phyloP scores from a whole-genome alignment of 2,888 invertebrate genomes.

The Rutpela maculata region DNA sequence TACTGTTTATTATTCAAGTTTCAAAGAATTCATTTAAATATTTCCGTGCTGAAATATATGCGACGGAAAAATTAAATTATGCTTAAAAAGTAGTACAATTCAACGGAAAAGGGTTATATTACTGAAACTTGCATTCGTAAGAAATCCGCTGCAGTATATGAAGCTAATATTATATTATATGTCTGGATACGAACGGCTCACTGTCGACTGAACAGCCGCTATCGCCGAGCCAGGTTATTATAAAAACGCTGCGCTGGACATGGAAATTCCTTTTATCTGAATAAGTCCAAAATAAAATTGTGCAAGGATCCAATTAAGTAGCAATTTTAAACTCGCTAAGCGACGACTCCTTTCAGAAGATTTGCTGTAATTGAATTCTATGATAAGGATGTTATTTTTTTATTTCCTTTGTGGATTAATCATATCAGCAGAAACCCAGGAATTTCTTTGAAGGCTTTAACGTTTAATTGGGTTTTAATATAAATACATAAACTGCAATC shows the following conservation, averaged over 20 bases:
- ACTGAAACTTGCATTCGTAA: constrained; percentile 49
- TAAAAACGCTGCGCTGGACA: constrained; percentile 66
- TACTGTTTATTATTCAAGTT: neutral
- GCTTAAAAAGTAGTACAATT: constrained; percentile 29
- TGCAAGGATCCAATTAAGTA: constrained; percentile 68
- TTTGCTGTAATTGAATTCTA: constrained; percentile 68
- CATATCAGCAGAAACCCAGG: constrained; percentile 55
- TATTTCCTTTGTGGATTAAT: constrained; percentile 48
- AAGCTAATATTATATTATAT: constrained; percentile 52
- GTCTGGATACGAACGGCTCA: constrained; percentile 36
- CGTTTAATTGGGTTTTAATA: constrained; percentile 56
- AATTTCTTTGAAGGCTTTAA: constrained; percentile 54
- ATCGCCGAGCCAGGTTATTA: constrained; percentile 55
- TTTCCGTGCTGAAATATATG: constrained; percentile 11
- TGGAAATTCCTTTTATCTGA: constrained; percentile 64
- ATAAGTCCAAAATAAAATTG: constrained; percentile 66
- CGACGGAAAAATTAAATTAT: constrained; percentile 23
- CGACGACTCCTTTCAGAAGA: constrained; percentile 61
- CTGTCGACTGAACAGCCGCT: constrained; percentile 38
- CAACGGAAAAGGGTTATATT: constrained; percentile 41
- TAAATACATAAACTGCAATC: constrained; percentile 55
- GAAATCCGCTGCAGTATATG: constrained; percentile 53
- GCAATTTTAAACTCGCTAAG: constrained; percentile 66
- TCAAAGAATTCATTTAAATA: neutral
- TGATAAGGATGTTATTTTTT: constrained; percentile 65